These are phyloP conservation scores for Mechanitis messenoides DNA, from an alignment of 2,888 invertebrate species.

Conservation along the genomic window DNA sequence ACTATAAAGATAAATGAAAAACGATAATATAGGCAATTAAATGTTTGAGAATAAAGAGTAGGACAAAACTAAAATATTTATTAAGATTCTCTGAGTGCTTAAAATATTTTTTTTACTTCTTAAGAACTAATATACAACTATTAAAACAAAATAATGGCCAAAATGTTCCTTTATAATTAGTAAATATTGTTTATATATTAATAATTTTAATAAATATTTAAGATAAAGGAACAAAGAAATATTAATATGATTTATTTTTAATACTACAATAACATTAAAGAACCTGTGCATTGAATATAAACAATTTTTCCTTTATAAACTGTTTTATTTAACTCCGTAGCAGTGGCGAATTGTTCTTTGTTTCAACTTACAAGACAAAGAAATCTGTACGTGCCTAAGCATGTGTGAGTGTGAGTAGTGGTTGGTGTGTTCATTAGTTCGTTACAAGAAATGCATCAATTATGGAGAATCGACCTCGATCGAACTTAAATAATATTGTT, in stretches of 20 bases:
- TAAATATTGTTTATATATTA: too few species aligned
- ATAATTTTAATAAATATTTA: too few species aligned
- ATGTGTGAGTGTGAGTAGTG: slow-evolving; percentile 27
- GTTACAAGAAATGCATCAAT: slow-evolving; percentile 3
- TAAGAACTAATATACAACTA: too few species aligned
- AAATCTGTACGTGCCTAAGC: slow-evolving; percentile 33
- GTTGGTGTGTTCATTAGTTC: slow-evolving; percentile 18
- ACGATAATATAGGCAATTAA: too few species aligned
- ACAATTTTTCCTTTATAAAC: slow-evolving; percentile 24
- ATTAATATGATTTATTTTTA: background rate
- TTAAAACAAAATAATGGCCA: too few species aligned
- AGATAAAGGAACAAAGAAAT: too few species aligned
- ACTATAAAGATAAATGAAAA: too few species aligned
- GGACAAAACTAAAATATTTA: too few species aligned
- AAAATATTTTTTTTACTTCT: too few species aligned
- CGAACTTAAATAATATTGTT: background rate
- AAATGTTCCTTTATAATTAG: too few species aligned
- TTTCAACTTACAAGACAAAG: slow-evolving; percentile 37
- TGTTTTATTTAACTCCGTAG: slow-evolving; percentile 18
- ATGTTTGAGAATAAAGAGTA: too few species aligned
- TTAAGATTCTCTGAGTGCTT: too few species aligned
- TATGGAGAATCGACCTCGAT: background rate
- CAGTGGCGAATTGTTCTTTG: slow-evolving; percentile 37
- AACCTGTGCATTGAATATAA: slow-evolving; percentile 13
- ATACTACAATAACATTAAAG: background rate